Evolutionary conservation across 1,140 invertebrate genomes (phyloP), one percentile per base, ranked within the genome.

Genomic region (Apis cerana): DNA sequence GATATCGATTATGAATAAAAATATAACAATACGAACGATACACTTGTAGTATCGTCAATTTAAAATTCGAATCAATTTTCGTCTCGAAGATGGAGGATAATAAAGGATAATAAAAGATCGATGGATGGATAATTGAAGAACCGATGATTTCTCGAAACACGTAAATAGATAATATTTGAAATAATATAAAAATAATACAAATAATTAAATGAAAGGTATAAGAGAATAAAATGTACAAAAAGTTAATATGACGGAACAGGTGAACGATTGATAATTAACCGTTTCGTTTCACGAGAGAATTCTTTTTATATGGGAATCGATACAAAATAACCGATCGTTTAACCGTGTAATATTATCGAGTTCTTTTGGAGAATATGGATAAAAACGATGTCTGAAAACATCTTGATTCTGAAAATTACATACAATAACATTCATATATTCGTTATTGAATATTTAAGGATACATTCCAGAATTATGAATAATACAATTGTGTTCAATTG

Each of bases 271-370:
- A 23, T 23, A 75, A 75, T 75, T 19, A 10, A 61, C 15, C 58
- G 19, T 43, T 74, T 43, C 58, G 19, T 43, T 74, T 43, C 21
- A n/a, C 15, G 17, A 58, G 54, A 43, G 43, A 11, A 33, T 74
- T 74, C 33, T 59, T 74, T 23, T 52, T 52, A 70, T 70, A 70
- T 15, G n/a, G 8, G 3, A 10, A 23, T 70, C 68, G 68, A 69
- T 19, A 15, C 17, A 33, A 19, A 19, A 27, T 43, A 43, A 43
- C 33, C 50, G 50, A 71, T 11, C 67, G 13, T 69, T 27, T 54
- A 54, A 9, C 68, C n/a, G n/a, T n/a, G 21, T 4, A 15, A n/a
- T 15, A n/a, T 12, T 17, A 7, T 43, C 33, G 5, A 43, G 33
- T 43, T 43, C 33, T 43, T 43, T 43, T 43, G 33, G 15, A n/a